These are phyloP conservation scores for Trachelus iudaicus DNA, from an alignment of 2,888 invertebrate species.

Conservation along the genomic window DNA sequence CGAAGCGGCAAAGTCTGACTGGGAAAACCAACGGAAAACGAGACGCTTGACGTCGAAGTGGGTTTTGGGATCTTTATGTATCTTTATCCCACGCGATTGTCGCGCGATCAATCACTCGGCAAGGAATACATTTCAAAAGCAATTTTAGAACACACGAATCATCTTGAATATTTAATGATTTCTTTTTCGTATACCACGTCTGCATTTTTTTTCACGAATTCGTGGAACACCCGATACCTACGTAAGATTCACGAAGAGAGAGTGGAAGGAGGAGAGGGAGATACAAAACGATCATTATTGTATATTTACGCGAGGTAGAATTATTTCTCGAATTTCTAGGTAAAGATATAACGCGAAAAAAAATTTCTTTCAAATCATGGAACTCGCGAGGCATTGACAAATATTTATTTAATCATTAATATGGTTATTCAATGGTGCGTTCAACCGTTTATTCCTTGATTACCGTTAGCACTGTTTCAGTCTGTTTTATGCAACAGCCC, in stretches of 20 bases:
- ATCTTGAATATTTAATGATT: not conserved
- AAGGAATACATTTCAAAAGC: not conserved
- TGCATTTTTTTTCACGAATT: not conserved
- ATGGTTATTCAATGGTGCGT: not conserved
- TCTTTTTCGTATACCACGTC: not conserved
- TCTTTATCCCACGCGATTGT: not conserved
- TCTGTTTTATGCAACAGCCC: not conserved
- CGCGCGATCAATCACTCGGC: not conserved
- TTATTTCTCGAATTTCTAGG: not conserved
- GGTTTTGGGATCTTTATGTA: not conserved
- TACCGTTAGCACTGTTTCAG: not conserved
- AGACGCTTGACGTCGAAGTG: not conserved
- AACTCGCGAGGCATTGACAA: not conserved
- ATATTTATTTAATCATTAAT: not conserved
- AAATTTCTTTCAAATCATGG: not conserved
- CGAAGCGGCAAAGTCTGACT: not conserved
- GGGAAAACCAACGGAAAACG: not conserved
- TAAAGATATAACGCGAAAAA: not conserved
- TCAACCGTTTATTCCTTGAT: not conserved
- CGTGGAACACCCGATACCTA: not conserved
- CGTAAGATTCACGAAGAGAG: not conserved
- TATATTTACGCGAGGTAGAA: not conserved
- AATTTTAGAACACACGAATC: not conserved
- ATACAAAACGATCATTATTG: not conserved
- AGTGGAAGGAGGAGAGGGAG: too few relatives aligned